A percentile compares a stretch with the other conserved stretches of the same genome.
These are phyloP conservation scores for Oreortyx pictus DNA, from an alignment of 2,797 vertebrate species.

Conservation along the genomic window DNA sequence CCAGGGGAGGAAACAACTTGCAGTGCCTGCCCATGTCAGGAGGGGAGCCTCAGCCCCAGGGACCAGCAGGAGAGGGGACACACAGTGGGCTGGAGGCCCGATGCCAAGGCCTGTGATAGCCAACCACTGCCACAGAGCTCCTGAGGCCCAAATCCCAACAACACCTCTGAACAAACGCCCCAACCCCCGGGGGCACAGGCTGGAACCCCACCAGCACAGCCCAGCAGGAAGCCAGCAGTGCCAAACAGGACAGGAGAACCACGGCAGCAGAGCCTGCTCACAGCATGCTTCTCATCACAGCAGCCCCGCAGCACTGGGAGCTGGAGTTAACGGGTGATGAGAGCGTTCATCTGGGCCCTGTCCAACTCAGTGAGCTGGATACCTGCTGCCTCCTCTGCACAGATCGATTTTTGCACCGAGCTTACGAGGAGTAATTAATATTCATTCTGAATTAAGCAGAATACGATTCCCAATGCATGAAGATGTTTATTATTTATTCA, in stretches of 20 bases:
- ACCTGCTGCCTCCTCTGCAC: neutral
- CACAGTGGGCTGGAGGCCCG: neutral
- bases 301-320: neutral
- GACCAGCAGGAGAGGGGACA: neutral
- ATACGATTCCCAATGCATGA: slow-evolving; percentile 7
- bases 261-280: rapidly evolving
- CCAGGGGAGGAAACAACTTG: neutral
- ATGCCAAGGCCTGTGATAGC: neutral
- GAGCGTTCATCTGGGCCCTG: neutral
- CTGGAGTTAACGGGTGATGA: neutral
- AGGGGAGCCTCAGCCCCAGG: neutral
- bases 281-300: neutral
- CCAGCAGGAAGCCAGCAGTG: neutral
- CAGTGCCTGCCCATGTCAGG: too few relatives aligned
- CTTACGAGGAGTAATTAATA: neutral
- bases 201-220: too few relatives aligned
- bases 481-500: slow-evolving; percentile 69
- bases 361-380: neutral
- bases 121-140: neutral
- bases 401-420: neutral
- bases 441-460: neutral
- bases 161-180: neutral
- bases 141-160: neutral
- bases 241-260: rapidly evolving
- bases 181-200: neutral